Evolutionary conservation across 2,113 vertebrate genomes (phyloP).

Genomic region (Neopipo cinnamomea): DNA sequence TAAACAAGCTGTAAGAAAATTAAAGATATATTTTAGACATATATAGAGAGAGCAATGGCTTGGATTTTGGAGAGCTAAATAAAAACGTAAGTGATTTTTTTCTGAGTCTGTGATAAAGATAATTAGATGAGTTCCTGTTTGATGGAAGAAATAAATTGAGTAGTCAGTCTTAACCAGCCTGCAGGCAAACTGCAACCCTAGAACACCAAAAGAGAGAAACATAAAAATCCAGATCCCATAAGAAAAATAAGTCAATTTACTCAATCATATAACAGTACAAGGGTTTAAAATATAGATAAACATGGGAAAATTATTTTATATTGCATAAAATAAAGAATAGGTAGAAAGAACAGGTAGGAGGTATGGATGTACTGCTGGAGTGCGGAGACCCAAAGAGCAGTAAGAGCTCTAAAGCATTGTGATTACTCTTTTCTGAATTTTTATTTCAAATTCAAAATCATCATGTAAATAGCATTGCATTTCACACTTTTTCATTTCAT

Average conservation of each 20-base stretch:
- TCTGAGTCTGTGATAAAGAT: background rate
- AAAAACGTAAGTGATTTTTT: background rate
- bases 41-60: accelerated
- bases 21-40: background rate
- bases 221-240: background rate
- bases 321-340: background rate
- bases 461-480: background rate
- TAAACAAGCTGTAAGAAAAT: background rate
- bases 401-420: background rate
- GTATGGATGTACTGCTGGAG: background rate
- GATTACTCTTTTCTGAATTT: background rate
- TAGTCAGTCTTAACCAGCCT: background rate
- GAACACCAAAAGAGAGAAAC: background rate
- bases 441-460: background rate
- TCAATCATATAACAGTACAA: background rate
- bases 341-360: background rate
- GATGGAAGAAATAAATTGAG: background rate
- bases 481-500: background rate
- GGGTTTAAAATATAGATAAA: background rate
- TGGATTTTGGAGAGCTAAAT: background rate
- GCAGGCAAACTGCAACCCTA: background rate
- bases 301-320: background rate
- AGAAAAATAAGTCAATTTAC: background rate
- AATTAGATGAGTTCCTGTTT: background rate
- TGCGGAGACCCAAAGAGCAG: background rate